Conservation (phyloP, 1,140 invertebrate genomes). For the Drosophila miranda region DNA sequence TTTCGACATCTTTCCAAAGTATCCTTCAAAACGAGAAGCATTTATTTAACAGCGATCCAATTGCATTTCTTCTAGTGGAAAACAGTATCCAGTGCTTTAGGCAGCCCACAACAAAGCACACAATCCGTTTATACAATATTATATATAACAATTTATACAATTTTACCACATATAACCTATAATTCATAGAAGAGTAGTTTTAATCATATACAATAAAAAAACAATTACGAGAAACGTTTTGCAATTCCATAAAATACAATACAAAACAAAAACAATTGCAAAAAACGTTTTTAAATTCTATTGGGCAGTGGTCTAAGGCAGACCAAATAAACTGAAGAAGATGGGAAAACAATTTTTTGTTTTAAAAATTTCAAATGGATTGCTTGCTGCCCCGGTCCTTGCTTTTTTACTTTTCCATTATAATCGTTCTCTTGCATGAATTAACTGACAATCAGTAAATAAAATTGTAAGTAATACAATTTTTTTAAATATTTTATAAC, state of each 20-base stretch:
- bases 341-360: no score
- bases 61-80: slow-evolving; percentile 7
- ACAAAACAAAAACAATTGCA: not conserved
- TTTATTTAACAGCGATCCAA: slow-evolving; percentile 24
- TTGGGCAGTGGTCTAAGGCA: no score
- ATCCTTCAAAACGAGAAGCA: slow-evolving; percentile 2
- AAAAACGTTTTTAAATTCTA: no score
- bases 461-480: no score
- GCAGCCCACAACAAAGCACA: slow-evolving; percentile 3
- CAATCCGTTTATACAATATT: slow-evolving; percentile 15
- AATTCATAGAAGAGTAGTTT: slow-evolving; percentile 12
- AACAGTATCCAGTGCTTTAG: slow-evolving; percentile 6
- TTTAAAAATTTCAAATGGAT: no score
- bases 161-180: slow-evolving; percentile 19
- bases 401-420: no score
- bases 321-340: no score
- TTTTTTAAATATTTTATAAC: no score
- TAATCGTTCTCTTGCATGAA: no score
- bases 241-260: slow-evolving; percentile 11
- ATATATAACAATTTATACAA: slow-evolving; percentile 1
- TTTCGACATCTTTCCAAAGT: not conserved
- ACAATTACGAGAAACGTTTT: not conserved
- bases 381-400: no score
- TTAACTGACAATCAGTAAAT: no score
- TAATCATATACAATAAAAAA: slow-evolving; percentile 19